Evolutionary conservation across 2,888 invertebrate species (phyloP).

Genomic region (Pristionchus arcanus): DNA sequence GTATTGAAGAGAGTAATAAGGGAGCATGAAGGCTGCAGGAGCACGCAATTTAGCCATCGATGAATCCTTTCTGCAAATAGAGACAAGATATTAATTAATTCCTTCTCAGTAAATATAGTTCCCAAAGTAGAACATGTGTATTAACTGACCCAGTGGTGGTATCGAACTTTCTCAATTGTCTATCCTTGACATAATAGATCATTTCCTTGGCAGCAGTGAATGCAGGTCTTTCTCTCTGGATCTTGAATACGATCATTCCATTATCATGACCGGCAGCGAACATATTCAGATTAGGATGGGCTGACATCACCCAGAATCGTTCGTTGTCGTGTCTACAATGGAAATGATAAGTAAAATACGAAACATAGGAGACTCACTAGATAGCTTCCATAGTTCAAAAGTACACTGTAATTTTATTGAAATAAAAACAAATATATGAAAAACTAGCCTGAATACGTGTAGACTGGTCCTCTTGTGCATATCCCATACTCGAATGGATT

Average conservation of each 20-base stretch:
- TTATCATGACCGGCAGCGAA: slow-evolving; percentile 99
- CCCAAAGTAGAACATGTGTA: neutral
- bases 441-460: slow-evolving; percentile 87
- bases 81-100: neutral
- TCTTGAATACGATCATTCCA: slow-evolving; percentile 93
- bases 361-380: too few relatives aligned
- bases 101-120: neutral
- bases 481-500: slow-evolving; percentile 98
- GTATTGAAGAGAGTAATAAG: slow-evolving; percentile 89
- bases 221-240: slow-evolving; percentile 91
- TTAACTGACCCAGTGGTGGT: slow-evolving; percentile 87
- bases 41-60: slow-evolving; percentile 93
- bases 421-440: neutral
- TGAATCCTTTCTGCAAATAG: slow-evolving; percentile 85
- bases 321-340: slow-evolving; percentile 89
- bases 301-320: slow-evolving; percentile 96
- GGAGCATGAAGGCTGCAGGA: slow-evolving; percentile 72
- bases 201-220: slow-evolving; percentile 94
- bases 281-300: slow-evolving; percentile 94
- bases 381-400: too few relatives aligned
- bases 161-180: slow-evolving; percentile 91
- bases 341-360: neutral
- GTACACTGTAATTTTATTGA: too few relatives aligned
- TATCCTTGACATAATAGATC: slow-evolving; percentile 96
- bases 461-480: slow-evolving; percentile 94